Evolutionary conservation across 2,888 invertebrate genomes (phyloP).

Genomic region (Aporophyla nigra): DNA sequence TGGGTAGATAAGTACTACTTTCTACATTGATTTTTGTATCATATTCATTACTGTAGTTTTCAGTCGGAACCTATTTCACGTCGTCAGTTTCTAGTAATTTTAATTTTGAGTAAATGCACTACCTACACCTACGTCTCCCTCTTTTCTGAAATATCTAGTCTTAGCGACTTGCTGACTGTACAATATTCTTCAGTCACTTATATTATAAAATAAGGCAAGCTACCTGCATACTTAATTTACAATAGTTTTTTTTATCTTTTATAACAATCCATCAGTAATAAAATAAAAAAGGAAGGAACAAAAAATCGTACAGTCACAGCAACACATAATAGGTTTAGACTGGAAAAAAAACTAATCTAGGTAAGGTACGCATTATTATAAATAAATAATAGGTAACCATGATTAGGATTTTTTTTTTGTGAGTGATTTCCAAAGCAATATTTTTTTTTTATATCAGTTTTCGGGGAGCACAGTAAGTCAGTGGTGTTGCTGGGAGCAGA

Average conservation of each 20-base stretch:
- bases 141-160: background rate
- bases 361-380: too few relatives aligned
- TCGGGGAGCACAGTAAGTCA: constrained; percentile 76
- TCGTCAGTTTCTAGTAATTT: background rate
- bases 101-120: background rate
- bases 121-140: background rate
- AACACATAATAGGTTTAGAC: background rate
- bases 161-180: background rate
- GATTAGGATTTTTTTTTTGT: background rate
- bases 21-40: background rate
- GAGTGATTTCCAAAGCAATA: background rate
- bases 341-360: background rate
- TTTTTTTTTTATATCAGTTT: constrained; percentile 72
- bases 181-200: background rate
- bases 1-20: constrained; percentile 43
- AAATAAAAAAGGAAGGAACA: background rate
- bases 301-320: background rate
- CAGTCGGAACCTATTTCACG: background rate
- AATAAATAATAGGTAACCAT: background rate
- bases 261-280: background rate
- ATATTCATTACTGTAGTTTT: background rate
- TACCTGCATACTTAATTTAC: background rate
- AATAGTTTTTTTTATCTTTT: background rate
- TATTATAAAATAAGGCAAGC: background rate
- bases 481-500: constrained; percentile 79